Conservation (phyloP, 2,113 vertebrate species). For the Calidris pygmaea region DNA sequence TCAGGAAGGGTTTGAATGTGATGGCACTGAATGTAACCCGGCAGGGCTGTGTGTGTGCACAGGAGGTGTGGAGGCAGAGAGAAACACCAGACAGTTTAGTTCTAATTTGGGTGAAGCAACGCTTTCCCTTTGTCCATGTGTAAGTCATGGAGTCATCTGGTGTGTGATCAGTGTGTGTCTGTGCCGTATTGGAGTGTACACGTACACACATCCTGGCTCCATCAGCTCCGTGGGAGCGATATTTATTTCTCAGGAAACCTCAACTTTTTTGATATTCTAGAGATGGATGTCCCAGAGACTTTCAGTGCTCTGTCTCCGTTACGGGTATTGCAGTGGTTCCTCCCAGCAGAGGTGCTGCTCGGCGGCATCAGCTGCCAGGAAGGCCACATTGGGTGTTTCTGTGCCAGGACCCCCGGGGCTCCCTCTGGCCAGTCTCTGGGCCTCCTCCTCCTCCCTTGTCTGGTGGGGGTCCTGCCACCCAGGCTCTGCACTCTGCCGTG, state of each 20-base stretch:
- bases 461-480: too few relatives aligned
- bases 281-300: neutral
- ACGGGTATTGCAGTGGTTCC: neutral
- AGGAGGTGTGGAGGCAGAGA: neutral
- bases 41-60: neutral
- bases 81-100: neutral
- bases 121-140: neutral
- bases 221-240: neutral
- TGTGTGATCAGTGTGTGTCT: neutral
- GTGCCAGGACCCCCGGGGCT: neutral
- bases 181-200: fast-evolving
- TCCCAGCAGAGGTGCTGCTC: neutral
- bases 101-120: neutral
- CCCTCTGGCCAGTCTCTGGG: neutral
- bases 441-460: neutral
- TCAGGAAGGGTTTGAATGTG: neutral
- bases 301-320: neutral
- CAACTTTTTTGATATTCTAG: neutral
- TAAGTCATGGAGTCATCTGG: neutral
- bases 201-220: neutral
- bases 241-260: neutral
- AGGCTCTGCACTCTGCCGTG: fast-evolving
- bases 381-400: neutral
- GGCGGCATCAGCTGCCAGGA: neutral
- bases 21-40: neutral